Base-by-base conservation (phyloP, 2,888 invertebrate species). In the Phyto melanocephala region DNA sequence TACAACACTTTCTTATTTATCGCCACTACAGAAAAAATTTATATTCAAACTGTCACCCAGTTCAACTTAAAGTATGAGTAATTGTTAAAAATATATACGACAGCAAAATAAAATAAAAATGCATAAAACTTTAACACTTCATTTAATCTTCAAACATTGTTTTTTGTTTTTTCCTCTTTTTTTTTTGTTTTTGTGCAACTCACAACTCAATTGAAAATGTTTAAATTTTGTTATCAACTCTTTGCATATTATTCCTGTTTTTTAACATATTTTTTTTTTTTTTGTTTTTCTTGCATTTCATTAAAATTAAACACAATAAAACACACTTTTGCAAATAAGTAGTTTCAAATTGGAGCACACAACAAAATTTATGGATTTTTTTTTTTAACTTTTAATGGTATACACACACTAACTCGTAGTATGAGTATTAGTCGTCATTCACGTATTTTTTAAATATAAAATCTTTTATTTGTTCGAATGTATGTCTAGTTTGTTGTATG, bases 401-500 rank as follows among this genome's bases (percentile, higher is more conserved):
- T n/a, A n/a, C n/a, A n/a, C n/a, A n/a, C 6, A 28, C 6, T 28
- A 0, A 20, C 47, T 47, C 28, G 20, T 20, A 20, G 11, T 10
- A 47, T 20, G 45, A 15, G 15, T 45, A n/a, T n/a, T n/a, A 5
- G 45, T 17, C 6, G 15, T 50, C 20, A 50, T 33, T 20, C 24
- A 28, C 15, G 0, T 42, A n/a, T 15, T 24, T 60, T 60, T 45
- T 13, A 11, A 6, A 10, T 2, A 40, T 8, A 40, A 13, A 2
- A 11, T 4, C 11, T 17, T 45, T 3, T 45, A 15, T 45, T 7
- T 1, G 1, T 45, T 4, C 7, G n/a, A n/a, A 1, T 15, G 15
- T 17, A 8, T 17, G 6, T 17, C 15, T 17, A 45, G 17, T 22
- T 54, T 1, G 85, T 65, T 81, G 85, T 84, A 84, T 84, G 85